A percentile compares a stretch with the other conserved stretches of the same genome.
phyloP scores from a whole-genome alignment of 2,113 vertebrate genomes.

The Tragulus kanchil region DNA sequence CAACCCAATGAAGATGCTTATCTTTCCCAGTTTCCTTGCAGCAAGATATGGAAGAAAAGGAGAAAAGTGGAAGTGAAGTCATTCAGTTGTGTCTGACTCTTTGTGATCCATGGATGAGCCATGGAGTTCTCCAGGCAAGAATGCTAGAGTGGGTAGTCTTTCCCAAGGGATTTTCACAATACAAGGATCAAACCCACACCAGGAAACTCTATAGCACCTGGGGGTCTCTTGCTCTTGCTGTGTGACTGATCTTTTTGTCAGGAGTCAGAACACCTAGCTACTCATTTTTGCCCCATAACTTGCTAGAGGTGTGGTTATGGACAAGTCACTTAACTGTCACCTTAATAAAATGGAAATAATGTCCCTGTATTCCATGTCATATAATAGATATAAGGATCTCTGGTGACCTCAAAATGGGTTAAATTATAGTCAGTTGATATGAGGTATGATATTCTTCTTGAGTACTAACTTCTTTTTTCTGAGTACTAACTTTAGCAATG shows the following conservation, averaged over 20 bases:
- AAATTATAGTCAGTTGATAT: constrained; percentile 16
- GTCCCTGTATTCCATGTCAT: neutral
- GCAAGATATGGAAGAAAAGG: neutral
- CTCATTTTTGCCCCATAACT: neutral
- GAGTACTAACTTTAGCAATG: neutral
- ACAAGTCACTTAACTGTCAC: neutral
- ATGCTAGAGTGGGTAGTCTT: too few species aligned
- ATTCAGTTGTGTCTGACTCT: too few species aligned
- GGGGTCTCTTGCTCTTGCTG: accelerated
- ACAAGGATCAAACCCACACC: too few species aligned
- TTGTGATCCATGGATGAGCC: too few species aligned
- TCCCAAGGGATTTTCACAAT: too few species aligned
- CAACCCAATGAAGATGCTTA: neutral
- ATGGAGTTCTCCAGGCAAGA: too few species aligned
- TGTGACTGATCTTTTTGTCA: neutral
- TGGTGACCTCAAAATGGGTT: neutral
- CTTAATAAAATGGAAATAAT: neutral
- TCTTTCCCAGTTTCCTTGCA: neutral
- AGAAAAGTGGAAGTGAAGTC: too few species aligned
- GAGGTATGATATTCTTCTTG: neutral
- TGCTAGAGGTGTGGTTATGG: neutral
- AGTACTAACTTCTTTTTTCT: neutral
- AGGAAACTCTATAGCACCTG: neutral
- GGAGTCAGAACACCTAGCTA: neutral
- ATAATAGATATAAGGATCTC: neutral